Base-by-base conservation (phyloP, 2,888 invertebrate species). In the Thelaira solivaga region DNA sequence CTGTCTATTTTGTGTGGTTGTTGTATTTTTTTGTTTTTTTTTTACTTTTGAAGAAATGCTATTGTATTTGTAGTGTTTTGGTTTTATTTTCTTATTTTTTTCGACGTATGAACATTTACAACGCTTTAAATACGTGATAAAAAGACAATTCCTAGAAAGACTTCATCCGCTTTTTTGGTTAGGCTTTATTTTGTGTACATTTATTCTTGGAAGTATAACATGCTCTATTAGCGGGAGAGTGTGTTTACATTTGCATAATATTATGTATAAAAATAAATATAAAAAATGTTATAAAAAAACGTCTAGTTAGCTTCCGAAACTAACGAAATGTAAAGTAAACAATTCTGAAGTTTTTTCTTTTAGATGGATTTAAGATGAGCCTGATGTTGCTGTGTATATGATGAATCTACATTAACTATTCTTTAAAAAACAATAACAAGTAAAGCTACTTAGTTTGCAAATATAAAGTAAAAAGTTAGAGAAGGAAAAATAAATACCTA, bases 201-300 rank as follows among this genome's bases (percentile, higher is more conserved):
- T n/a, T 74, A 75, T 78, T 78, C 78, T 75, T 71, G 74, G 78
- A 78, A 78, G 64, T 71, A 61, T 61, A 75, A 78, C 75, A 78
- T 78, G 78, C 69, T 78, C 78, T 78, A 78, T 78, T 78, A 78
- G 78, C 78, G 78, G 78, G 78, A 75, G 78, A 78, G 78, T 75
- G 78, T 78, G 78, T 78, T 78, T 65, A 65, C 75, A 78, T 78
- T 78, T 65, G 65, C 78, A 78, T 78, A 78, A 78, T 78, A 65
- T 69, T 78, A 75, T 71, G 75, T 65, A 78, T 69, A 71, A 39
- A 49, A 31, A 61, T 49, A 13, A 16, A n/a, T n/a, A n/a, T n/a
- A n/a, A n/a, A n/a, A n/a, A n/a, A n/a, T n/a, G n/a, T n/a, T n/a
- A n/a, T n/a, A n/a, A 53, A 65, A 36, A 55, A 53, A 72, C 49